These are phyloP conservation scores for Vultur gryphus DNA, from an alignment of 2,797 vertebrate species.

Conservation along the genomic window DNA sequence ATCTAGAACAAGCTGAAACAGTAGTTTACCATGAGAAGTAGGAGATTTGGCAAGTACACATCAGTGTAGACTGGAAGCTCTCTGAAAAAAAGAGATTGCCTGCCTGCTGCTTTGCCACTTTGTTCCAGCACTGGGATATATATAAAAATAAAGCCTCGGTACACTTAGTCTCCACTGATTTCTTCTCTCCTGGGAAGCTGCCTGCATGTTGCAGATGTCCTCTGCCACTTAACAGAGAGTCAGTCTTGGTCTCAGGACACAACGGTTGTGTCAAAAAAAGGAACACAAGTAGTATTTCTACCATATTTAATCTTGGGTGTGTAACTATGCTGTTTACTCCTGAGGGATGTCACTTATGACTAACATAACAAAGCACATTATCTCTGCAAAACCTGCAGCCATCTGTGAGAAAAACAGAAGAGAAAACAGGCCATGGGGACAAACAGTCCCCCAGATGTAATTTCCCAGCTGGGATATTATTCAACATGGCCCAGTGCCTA, in stretches of 20 bases:
- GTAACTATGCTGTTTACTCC: background rate
- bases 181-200: background rate
- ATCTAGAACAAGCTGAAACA: background rate
- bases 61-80: background rate
- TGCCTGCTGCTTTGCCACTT: background rate
- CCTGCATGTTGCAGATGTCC: background rate
- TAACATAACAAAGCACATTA: background rate
- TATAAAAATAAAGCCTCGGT: background rate
- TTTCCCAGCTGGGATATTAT: conserved; percentile 60
- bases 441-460: conserved; percentile 36
- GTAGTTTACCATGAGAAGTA: background rate
- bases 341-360: background rate
- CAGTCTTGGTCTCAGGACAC: background rate
- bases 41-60: background rate
- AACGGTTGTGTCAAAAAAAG: background rate
- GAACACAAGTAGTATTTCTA: background rate
- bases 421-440: conserved; percentile 33
- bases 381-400: conserved; percentile 6
- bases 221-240: background rate
- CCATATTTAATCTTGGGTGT: background rate
- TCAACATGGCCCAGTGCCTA: conserved; percentile 43
- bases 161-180: background rate
- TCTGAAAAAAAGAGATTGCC: background rate
- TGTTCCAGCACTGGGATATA: background rate
- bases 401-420: conserved; percentile 18